These are phyloP conservation scores for Gnathonemus echidnorhynchus DNA, from an alignment of 2,113 vertebrate species.

Conservation along the genomic window DNA sequence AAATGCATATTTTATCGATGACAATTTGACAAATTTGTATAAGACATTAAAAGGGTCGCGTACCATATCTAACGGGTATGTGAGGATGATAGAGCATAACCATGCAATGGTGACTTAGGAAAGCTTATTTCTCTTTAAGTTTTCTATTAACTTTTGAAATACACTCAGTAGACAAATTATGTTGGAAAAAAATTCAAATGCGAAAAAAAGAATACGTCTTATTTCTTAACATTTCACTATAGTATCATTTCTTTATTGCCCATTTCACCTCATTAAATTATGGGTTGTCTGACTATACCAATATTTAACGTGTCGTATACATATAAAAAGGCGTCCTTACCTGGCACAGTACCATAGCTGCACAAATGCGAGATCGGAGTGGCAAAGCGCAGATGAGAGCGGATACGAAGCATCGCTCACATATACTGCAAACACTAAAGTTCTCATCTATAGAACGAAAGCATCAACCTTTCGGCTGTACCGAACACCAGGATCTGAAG, in stretches of 20 bases:
- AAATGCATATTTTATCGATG: neutral
- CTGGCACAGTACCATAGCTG: neutral
- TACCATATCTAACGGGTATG: neutral
- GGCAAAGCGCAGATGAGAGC: neutral
- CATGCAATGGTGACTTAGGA: neutral
- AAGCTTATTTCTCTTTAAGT: neutral
- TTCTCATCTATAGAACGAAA: neutral
- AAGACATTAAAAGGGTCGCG: neutral
- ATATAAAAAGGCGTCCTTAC: neutral
- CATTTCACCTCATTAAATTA: neutral
- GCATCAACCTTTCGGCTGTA: neutral
- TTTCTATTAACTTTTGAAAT: neutral
- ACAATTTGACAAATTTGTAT: neutral
- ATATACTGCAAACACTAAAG: neutral
- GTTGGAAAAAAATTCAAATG: neutral
- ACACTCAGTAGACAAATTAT: neutral
- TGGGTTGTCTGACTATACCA: neutral
- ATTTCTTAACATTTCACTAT: neutral
- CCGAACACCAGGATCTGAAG: neutral
- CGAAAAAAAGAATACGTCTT: neutral
- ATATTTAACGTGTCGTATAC: neutral
- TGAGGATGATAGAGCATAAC: neutral
- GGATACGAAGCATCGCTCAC: neutral
- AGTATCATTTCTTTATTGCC: neutral
- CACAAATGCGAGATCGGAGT: neutral